Conservation (phyloP, 2,797 vertebrate species). For the Mormyrus hasselquistii region DNA sequence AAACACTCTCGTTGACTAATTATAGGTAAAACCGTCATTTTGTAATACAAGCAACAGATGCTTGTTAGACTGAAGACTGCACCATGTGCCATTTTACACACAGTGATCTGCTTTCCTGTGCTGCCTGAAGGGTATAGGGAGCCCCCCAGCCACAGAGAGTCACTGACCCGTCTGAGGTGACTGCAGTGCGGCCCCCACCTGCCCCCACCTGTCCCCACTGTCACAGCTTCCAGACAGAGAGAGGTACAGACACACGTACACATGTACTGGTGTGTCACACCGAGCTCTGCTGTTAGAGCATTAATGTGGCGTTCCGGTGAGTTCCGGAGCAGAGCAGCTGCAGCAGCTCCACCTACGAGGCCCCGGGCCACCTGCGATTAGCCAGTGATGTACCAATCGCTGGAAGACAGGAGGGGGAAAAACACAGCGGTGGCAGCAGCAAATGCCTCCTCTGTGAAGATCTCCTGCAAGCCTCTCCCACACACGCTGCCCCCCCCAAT, state of each 20-base stretch:
- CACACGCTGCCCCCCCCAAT: not conserved
- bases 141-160: not conserved
- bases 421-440: not conserved
- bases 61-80: not conserved
- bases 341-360: not conserved
- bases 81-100: not conserved
- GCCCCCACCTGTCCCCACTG: not conserved
- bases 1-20: conserved; percentile 3
- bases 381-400: no score
- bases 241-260: not conserved
- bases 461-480: not conserved
- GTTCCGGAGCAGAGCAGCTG: not conserved
- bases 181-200: not conserved
- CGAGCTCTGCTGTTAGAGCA: not conserved
- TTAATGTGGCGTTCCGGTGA: not conserved
- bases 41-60: not conserved
- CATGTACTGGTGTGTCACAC: not conserved
- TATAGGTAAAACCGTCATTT: not conserved
- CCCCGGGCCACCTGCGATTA: not conserved
- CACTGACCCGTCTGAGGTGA: not conserved
- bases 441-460: not conserved
- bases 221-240: not conserved
- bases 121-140: not conserved
- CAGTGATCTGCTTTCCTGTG: not conserved
- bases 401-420: not conserved